Evolutionary conservation across 1,140 invertebrate genomes (phyloP).

Genomic region (Drosophila pruinosa): DNA sequence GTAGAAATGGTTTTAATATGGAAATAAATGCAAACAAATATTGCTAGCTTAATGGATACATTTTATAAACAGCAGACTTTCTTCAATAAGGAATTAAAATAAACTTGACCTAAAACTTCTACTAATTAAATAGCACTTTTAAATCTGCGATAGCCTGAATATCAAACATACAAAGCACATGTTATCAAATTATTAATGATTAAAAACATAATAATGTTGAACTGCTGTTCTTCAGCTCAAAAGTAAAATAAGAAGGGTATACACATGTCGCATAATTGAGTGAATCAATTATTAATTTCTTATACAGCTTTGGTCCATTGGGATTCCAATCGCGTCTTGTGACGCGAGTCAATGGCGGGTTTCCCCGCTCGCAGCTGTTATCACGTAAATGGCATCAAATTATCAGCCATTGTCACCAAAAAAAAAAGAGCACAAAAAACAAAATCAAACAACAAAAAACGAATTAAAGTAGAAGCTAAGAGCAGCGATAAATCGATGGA

Average conservation of each 20-base stretch:
- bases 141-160: too few species aligned
- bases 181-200: too few species aligned
- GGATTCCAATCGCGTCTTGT: not conserved
- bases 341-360: constrained; percentile 21
- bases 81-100: too few species aligned
- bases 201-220: too few species aligned
- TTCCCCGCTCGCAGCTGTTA: constrained; percentile 20
- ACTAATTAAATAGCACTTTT: too few species aligned
- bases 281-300: not conserved
- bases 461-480: not conserved
- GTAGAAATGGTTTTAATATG: too few species aligned
- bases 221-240: not conserved
- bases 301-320: not conserved
- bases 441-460: not conserved
- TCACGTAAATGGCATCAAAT: constrained; percentile 6
- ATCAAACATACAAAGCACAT: too few species aligned
- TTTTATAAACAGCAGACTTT: too few species aligned
- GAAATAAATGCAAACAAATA: too few species aligned
- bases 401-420: constrained; percentile 23
- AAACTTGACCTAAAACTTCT: too few species aligned
- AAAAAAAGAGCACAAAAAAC: not conserved
- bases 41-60: too few species aligned
- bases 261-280: not conserved
- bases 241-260: not conserved
- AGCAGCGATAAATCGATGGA: not conserved